These are phyloP conservation scores for Odontamblyopus rebecca DNA, from an alignment of 2,797 vertebrate species.

Conservation along the genomic window DNA sequence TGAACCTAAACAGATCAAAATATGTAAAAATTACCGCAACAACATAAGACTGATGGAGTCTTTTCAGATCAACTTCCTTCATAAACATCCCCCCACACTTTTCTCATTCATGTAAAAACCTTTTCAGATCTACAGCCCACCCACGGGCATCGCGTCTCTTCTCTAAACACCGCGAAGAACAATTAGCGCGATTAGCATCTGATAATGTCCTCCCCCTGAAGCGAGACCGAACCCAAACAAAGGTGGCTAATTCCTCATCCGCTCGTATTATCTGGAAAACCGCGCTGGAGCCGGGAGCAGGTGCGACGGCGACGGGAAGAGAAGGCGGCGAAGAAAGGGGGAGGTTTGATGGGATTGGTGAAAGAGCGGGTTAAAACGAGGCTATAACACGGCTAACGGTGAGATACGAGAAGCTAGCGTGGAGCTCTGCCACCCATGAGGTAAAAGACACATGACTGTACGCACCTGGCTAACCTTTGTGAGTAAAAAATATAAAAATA, in stretches of 20 bases:
- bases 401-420: neutral
- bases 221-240: conserved; percentile 59
- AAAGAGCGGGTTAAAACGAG: conserved; percentile 24
- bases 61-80: no score
- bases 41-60: no score
- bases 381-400: neutral
- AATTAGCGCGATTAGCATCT: conserved; percentile 70
- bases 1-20: no score
- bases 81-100: neutral
- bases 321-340: conserved; percentile 60
- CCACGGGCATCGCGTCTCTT: conserved; percentile 8
- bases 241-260: conserved; percentile 64
- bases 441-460: no score
- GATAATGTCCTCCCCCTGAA: conserved; percentile 56
- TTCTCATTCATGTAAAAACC: neutral
- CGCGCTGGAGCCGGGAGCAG: conserved; percentile 53
- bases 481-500: no score
- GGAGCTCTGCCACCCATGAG: no score
- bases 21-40: no score
- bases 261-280: conserved; percentile 64
- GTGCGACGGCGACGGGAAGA: conserved; percentile 27
- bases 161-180: conserved; percentile 65
- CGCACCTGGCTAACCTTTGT: no score
- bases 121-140: conserved; percentile 12
- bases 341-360: conserved; percentile 64